Base-by-base conservation (phyloP, 2,113 vertebrate species). In the Ictalurus furcatus region DNA sequence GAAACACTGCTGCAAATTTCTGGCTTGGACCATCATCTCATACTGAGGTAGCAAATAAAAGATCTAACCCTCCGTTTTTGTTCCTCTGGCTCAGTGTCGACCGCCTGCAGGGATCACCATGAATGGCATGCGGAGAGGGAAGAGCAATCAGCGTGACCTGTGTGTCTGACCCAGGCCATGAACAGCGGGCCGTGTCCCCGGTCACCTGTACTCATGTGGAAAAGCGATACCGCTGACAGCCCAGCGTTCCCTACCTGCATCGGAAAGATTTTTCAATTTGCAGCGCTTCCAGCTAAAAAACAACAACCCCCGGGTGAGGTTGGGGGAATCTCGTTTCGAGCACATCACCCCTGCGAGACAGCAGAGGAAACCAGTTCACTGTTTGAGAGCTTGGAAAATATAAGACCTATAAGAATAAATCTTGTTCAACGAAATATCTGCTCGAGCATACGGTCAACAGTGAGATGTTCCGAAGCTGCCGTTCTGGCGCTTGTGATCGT, bases 121-220 rank as follows among this genome's bases (percentile, higher is more conserved):
- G 58, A 83, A 63, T 3, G 81, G 25, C 81, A 61, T 83, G 58
- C 0, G 4, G 81, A 83, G 56, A 83, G 30, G 78, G 58, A 61
- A 61, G 58, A 61, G 81, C 81, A 83, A 83, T 83, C 81, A 83
- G 58, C 56, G 2, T 63, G 81, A 83, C 58, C 81, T 83, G 44
- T 83, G 81, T 63, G 34, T 83, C 81, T 61, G 58, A 40, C 30
- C 56, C 34, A 40, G 58, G 14, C 81, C 21, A 61, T 40, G 81
- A 61, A 40, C 34, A 63, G 9, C 21, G 6, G 81, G 81, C 34
- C 17, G 21, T 61, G 81, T 85, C 83, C 61, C 6, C 16, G 52
- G n/a, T 67, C 40, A 85, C 40, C 13, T 85, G 83, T 61, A 48
- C 4, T 85, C 16, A 21, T 67, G 83, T 67, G 40, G 63, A 67